Conservation (phyloP, 2,113 vertebrate species). For the Synodontis membranacea region DNA sequence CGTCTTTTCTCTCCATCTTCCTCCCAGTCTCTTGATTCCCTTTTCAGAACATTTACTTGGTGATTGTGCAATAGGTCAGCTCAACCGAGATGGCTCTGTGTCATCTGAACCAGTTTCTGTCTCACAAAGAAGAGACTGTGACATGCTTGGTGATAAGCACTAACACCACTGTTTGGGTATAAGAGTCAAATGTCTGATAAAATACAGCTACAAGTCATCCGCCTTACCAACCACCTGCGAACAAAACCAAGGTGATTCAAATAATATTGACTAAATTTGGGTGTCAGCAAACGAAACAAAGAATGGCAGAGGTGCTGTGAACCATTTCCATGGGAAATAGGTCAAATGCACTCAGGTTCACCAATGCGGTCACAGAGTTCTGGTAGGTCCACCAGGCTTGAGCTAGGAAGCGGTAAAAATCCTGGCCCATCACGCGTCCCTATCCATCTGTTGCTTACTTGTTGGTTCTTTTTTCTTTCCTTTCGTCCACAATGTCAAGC, state of each 20-base stretch:
- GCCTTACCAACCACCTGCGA: slow-evolving; percentile 43
- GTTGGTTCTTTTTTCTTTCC: slow-evolving; percentile 62
- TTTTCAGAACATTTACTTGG: slow-evolving; percentile 29
- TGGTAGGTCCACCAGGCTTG: slow-evolving; percentile 65
- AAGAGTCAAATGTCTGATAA: slow-evolving; percentile 51
- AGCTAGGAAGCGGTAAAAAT: slow-evolving; percentile 64
- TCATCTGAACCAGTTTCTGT: slow-evolving; percentile 46
- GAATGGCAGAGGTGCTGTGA: slow-evolving; percentile 37
- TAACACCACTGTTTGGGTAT: slow-evolving; percentile 41
- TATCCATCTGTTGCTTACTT: slow-evolving; percentile 57
- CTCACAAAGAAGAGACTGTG: slow-evolving; percentile 45
- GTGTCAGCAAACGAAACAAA: slow-evolving; percentile 41
- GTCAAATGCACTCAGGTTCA: slow-evolving; percentile 57
- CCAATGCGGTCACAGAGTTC: slow-evolving; percentile 45
- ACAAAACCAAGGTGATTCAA: slow-evolving; percentile 39
- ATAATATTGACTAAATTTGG: slow-evolving; percentile 48
- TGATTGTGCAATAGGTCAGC: slow-evolving; percentile 44
- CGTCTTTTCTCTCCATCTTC: slow-evolving; percentile 39
- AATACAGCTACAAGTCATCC: slow-evolving; percentile 43
- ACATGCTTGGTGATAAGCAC: slow-evolving; percentile 41
- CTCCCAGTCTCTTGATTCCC: slow-evolving; percentile 13
- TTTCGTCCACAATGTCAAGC: slow-evolving; percentile 64
- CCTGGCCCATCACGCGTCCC: slow-evolving; percentile 50
- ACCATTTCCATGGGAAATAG: slow-evolving; percentile 65
- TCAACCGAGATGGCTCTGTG: slow-evolving; percentile 29